These are phyloP conservation scores for Pomacea maculata DNA, from an alignment of 1,140 invertebrate species.

Conservation along the genomic window DNA sequence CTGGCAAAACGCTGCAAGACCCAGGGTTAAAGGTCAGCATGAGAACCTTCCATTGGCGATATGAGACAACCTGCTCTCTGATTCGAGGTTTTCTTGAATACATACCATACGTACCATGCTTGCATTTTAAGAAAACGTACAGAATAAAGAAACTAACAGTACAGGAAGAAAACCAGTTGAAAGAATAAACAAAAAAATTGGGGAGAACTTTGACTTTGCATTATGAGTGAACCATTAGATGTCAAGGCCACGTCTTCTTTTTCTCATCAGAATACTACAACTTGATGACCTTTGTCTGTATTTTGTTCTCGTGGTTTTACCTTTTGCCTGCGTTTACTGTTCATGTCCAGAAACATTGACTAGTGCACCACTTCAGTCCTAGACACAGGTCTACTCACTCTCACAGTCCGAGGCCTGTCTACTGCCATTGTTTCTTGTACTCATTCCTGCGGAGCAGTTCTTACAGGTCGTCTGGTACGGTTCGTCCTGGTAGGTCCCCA, in stretches of 20 bases:
- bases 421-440: conserved; percentile 10
- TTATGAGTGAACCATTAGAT: background rate
- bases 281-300: background rate
- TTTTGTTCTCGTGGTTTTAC: too few relatives aligned
- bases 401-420: conserved; percentile 10
- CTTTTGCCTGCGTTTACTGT: too few relatives aligned
- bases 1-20: conserved; percentile 30
- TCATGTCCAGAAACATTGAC: too few relatives aligned
- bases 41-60: too few relatives aligned
- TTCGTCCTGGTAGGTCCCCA: conserved; percentile 30
- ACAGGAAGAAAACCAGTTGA: too few relatives aligned
- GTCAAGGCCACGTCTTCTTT: background rate
- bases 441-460: background rate
- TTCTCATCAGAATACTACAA: background rate
- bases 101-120: too few relatives aligned
- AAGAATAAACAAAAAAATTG: background rate
- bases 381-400: conserved; percentile 3
- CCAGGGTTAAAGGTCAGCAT: too few relatives aligned
- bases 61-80: too few relatives aligned
- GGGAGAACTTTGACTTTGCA: background rate
- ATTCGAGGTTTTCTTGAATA: too few relatives aligned
- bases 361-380: too few relatives aligned
- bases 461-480: conserved; percentile 11
- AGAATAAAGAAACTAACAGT: background rate
- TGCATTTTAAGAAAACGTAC: too few relatives aligned